Evolutionary conservation across 2,113 vertebrate species (phyloP).

Genomic region (Micronisus gabar): DNA sequence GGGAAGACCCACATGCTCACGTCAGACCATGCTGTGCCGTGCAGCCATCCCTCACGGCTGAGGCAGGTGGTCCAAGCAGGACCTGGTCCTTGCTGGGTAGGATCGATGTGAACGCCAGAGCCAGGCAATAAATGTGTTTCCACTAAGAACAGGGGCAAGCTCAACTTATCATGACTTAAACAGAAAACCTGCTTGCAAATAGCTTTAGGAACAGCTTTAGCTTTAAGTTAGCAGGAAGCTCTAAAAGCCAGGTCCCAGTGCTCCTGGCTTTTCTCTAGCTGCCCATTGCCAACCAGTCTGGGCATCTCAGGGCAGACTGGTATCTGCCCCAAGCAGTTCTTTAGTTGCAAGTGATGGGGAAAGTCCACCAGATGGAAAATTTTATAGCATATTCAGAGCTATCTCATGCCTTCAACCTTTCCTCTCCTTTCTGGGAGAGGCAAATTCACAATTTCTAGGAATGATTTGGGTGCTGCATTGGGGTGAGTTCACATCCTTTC

Average conservation of each 20-base stretch:
- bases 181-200: neutral
- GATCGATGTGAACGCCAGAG: neutral
- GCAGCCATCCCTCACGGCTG: neutral
- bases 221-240: neutral
- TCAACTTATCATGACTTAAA: neutral
- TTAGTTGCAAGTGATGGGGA: neutral
- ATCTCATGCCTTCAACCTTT: neutral
- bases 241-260: neutral
- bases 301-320: neutral
- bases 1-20: fast-evolving
- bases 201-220: neutral
- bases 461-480: neutral
- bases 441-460: neutral
- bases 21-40: neutral
- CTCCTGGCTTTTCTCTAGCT: neutral
- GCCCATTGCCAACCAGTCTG: neutral
- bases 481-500: constrained; percentile 34
- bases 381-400: neutral
- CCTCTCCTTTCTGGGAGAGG: neutral
- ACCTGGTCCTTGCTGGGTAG: neutral
- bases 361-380: neutral
- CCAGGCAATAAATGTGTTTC: neutral
- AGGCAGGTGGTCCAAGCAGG: neutral
- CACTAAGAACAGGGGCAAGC: neutral
- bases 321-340: neutral